phyloP scores from a whole-genome alignment of 2,888 invertebrate genomes.

The Cenopis cana region DNA sequence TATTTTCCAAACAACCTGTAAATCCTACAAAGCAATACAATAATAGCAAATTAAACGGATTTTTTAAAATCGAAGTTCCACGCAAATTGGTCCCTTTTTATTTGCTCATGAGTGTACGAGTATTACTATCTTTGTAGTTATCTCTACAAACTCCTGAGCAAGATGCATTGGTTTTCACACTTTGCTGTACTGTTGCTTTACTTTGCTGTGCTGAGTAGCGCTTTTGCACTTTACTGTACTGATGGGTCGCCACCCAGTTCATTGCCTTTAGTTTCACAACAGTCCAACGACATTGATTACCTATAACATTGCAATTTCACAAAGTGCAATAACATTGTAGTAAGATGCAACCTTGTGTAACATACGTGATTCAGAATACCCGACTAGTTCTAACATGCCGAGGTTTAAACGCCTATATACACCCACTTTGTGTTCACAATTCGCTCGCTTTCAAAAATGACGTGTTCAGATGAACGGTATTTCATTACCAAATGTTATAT shows the following conservation, averaged over 20 bases:
- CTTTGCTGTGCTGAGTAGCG: no score
- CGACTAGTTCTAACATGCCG: constrained; percentile 30
- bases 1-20: no score
- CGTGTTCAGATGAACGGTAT: constrained; percentile 4
- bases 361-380: constrained; percentile 24
- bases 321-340: constrained; percentile 31
- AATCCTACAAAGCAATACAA: no score
- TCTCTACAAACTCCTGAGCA: no score
- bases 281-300: constrained; percentile 28
- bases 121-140: no score
- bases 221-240: no score
- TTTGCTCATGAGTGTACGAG: no score
- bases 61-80: no score
- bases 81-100: no score
- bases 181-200: neutral
- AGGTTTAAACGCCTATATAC: constrained; percentile 23
- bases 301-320: constrained; percentile 22
- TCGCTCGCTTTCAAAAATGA: no score
- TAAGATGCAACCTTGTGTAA: constrained; percentile 42
- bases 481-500: constrained; percentile 3
- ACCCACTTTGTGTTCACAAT: constrained; percentile 32
- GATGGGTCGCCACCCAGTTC: constrained; percentile 6
- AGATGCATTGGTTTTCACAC: neutral
- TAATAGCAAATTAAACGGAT: no score
- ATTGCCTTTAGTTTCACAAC: constrained; percentile 30